phyloP scores from a whole-genome alignment of 2,888 invertebrate species.

The Lampropteryx suffumata region DNA sequence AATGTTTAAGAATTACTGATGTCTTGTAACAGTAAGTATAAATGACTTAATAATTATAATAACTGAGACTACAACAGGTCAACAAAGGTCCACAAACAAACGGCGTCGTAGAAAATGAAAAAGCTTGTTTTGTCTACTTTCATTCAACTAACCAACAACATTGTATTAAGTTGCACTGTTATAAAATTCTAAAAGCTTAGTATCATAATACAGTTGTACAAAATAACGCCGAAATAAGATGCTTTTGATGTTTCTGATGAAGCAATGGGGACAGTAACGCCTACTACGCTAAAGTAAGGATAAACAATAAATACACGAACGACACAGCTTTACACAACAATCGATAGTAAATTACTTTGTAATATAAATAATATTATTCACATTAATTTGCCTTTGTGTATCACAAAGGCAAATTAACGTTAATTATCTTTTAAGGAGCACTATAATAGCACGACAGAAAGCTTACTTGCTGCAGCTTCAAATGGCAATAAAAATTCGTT shows the following conservation, averaged over 20 bases:
- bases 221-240: constrained; percentile 28
- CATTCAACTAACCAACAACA: constrained; percentile 1
- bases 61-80: neutral
- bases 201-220: too few relatives aligned
- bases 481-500: neutral
- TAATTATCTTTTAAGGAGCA: neutral
- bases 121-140: constrained; percentile 12
- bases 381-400: too few relatives aligned
- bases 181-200: constrained; percentile 23
- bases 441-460: neutral
- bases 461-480: constrained; percentile 8
- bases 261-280: constrained; percentile 62
- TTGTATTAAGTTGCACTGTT: constrained; percentile 19
- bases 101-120: neutral
- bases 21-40: constrained; percentile 12
- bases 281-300: constrained; percentile 23
- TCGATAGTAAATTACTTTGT: constrained; percentile 1
- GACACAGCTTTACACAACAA: constrained; percentile 29
- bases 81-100: constrained; percentile 1
- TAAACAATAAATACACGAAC: constrained; percentile 27
- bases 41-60: neutral
- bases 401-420: neutral
- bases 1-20: constrained; percentile 12
- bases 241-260: constrained; percentile 51
- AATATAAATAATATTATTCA: neutral